Percentiles rank a stretch among this genome's conserved stretches.
Evolutionary conservation across 2,113 vertebrate genomes (phyloP).

Genomic region (Sebastes fasciatus): DNA sequence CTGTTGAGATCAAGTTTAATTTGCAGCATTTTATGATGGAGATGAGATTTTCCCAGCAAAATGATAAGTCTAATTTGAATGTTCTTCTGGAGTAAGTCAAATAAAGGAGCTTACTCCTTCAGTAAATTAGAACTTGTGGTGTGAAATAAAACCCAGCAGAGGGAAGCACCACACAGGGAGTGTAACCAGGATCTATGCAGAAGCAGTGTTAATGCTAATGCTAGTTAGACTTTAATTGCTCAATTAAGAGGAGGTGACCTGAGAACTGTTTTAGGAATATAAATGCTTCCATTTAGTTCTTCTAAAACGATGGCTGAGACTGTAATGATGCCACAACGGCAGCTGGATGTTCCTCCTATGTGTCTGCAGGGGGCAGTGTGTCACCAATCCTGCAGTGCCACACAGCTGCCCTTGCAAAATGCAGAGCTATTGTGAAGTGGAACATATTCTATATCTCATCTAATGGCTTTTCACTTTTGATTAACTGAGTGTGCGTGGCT

Average conservation of each 20-base stretch:
- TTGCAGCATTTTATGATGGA: no score
- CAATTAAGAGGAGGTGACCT: conserved; percentile 18
- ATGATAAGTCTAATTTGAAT: conserved; percentile 15
- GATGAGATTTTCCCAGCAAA: neutral
- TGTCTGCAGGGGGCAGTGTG: conserved; percentile 75
- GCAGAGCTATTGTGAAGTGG: conserved; percentile 43
- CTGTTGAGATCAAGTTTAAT: neutral
- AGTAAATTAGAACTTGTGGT: neutral
- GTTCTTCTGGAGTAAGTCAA: conserved; percentile 18
- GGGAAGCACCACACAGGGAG: conserved; percentile 58
- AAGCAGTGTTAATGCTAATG: neutral
- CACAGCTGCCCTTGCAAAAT: conserved; percentile 14
- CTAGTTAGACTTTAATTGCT: conserved; percentile 28
- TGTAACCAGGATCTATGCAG: neutral
- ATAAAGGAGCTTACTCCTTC: neutral
- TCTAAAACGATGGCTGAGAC: neutral
- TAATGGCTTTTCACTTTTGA: conserved; percentile 74
- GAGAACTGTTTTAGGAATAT: neutral
- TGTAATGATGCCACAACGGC: neutral
- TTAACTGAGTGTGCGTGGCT: conserved; percentile 54
- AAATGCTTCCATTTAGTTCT: neutral
- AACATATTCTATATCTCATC: conserved; percentile 62
- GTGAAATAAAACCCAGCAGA: conserved; percentile 61
- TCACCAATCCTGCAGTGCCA: conserved; percentile 14
- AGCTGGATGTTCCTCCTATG: neutral